A percentile compares a stretch with the other conserved stretches of the same genome.
These are phyloP conservation scores for Notechis scutatus DNA, from an alignment of 2,113 vertebrate genomes.

Conservation along the genomic window DNA sequence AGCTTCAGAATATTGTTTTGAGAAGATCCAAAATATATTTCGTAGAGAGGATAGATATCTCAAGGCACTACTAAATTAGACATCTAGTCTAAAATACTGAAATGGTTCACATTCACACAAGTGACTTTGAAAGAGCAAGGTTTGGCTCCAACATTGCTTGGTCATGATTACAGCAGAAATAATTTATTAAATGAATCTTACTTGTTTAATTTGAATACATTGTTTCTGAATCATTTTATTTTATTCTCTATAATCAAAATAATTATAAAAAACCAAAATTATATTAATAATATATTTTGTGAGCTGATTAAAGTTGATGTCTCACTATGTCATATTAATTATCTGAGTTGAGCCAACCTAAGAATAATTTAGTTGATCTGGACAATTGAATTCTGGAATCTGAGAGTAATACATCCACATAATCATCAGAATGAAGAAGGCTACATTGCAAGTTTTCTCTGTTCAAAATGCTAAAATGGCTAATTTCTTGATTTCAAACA, in stretches of 20 bases:
- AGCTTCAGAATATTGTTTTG: background rate
- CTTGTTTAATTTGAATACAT: background rate
- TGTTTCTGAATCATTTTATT: background rate
- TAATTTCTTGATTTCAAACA: conserved; percentile 33
- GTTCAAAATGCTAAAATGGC: conserved; percentile 3
- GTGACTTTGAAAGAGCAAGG: background rate
- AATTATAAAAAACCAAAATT: conserved; percentile 1
- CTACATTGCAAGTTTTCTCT: background rate
- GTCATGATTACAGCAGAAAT: background rate
- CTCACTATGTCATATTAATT: background rate
- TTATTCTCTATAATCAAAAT: background rate
- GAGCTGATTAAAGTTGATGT: background rate
- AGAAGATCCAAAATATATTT: background rate
- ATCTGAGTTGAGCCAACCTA: background rate
- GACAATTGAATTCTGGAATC: background rate
- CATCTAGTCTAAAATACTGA: background rate
- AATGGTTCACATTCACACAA: background rate
- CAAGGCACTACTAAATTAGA: background rate
- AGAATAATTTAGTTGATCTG: background rate
- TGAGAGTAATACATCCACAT: background rate
- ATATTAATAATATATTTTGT: background rate
- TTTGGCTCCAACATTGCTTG: background rate
- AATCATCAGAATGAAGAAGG: background rate
- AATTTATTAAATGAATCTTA: background rate
- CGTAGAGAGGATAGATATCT: background rate